Evolutionary conservation across 2,888 invertebrate genomes (phyloP).

Genomic region (Cantharis nigra): DNA sequence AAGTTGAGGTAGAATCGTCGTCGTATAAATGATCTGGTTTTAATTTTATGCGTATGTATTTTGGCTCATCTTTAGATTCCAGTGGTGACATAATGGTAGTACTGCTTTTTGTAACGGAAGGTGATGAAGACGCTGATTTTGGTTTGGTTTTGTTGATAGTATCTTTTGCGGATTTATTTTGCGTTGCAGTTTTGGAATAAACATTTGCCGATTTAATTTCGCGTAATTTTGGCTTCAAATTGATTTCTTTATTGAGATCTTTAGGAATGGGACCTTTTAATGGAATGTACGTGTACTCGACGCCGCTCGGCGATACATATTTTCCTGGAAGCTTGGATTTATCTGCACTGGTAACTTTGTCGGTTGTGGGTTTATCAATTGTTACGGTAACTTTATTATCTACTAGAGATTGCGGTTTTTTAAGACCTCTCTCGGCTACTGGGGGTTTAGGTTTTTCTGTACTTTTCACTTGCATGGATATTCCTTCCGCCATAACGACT

Average conservation of each 20-base stretch:
- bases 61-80: constrained; percentile 49
- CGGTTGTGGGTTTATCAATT: constrained; percentile 45
- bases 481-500: constrained; percentile 67
- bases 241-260: constrained; percentile 25
- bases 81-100: constrained; percentile 24
- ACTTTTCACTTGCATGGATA: constrained; percentile 53
- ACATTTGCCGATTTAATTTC: constrained; percentile 30
- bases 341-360: constrained; percentile 29
- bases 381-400: constrained; percentile 46
- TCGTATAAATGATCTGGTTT: constrained; percentile 77
- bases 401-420: constrained; percentile 6
- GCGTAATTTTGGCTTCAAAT: constrained; percentile 26
- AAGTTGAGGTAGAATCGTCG: constrained; percentile 52
- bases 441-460: not conserved
- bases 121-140: constrained; percentile 36
- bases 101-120: constrained; percentile 24
- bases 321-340: constrained; percentile 45
- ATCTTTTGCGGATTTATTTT: constrained; percentile 22
- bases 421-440: constrained; percentile 13
- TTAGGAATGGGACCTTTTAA: constrained; percentile 55
- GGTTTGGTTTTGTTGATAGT: constrained; percentile 32
- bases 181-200: constrained; percentile 1
- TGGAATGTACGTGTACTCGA: constrained; percentile 57
- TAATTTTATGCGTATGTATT: constrained; percentile 69
- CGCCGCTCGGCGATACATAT: constrained; percentile 51